These are phyloP conservation scores for Brachyistius frenatus DNA, from an alignment of 2,113 vertebrate species.

Conservation along the genomic window DNA sequence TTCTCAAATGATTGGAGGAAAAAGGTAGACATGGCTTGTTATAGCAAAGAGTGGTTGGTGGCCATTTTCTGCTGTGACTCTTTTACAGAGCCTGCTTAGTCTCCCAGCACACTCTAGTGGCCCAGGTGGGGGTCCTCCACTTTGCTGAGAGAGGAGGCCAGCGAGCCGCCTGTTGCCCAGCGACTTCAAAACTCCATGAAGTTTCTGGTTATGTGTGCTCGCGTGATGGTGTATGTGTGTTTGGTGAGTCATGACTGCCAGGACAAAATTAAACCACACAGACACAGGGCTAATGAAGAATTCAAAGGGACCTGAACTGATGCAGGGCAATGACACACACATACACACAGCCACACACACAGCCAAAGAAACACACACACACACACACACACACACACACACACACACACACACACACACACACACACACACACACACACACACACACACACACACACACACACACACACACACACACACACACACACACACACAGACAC, in stretches of 20 bases:
- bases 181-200: conserved; percentile 52
- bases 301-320: conserved; percentile 51
- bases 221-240: conserved; percentile 37
- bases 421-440: conserved; percentile 14
- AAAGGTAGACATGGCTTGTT: conserved; percentile 3
- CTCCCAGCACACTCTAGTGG: conserved; percentile 60
- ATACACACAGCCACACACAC: not conserved
- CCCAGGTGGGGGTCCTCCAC: conserved; percentile 58
- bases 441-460: not conserved
- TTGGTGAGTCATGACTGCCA: conserved; percentile 54
- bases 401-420: not conserved
- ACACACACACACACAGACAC: not conserved
- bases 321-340: conserved; percentile 29
- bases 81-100: conserved; percentile 42
- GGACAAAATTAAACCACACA: conserved; percentile 66
- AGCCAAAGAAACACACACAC: no score
- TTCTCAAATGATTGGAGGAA: not conserved
- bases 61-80: conserved; percentile 44
- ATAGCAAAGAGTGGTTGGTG: conserved; percentile 39
- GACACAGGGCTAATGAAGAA: conserved; percentile 59
- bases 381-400: not conserved
- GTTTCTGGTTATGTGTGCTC: conserved; percentile 44
- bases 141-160: conserved; percentile 56
- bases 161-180: conserved; percentile 61
- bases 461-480: conserved; percentile 9